Percentiles rank a stretch among this genome's conserved stretches.
Evolutionary conservation across 2,113 vertebrate species (phyloP).

Genomic region (Dendrocopos noguchii): DNA sequence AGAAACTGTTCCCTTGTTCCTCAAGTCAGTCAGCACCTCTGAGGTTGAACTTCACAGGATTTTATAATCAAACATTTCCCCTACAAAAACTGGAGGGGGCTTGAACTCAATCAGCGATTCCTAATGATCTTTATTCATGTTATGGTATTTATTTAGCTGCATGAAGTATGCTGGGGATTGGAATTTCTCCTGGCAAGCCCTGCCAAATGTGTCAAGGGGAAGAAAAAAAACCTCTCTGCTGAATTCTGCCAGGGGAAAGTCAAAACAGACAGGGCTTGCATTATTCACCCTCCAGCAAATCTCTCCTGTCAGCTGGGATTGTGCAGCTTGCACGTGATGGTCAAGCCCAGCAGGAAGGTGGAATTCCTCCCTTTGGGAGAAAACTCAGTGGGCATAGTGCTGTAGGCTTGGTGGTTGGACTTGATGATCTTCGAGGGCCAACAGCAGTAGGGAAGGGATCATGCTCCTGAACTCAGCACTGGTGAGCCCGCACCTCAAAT

Average conservation of each 20-base stretch:
- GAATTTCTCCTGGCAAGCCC: slow-evolving; percentile 39
- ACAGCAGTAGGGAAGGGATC: no score
- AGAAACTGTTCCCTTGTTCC: background rate
- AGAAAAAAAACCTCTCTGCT: background rate
- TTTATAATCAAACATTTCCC: slow-evolving; percentile 27
- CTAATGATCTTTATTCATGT: slow-evolving; percentile 13
- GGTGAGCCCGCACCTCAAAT: no score
- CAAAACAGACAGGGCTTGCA: background rate
- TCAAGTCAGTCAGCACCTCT: background rate
- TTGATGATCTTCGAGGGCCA: no score
- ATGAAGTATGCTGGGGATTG: background rate
- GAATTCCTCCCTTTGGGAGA: background rate
- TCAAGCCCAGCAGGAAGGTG: background rate
- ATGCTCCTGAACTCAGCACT: no score
- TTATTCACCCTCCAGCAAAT: background rate
- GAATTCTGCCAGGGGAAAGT: background rate
- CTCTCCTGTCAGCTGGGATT: background rate
- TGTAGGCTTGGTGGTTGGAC: no score
- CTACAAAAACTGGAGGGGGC: background rate
- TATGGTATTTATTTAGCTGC: slow-evolving; percentile 35
- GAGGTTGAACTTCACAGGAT: background rate
- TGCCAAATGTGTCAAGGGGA: background rate
- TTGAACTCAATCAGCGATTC: slow-evolving; percentile 1
- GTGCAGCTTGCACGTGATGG: background rate
- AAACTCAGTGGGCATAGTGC: no score